Base-by-base conservation (phyloP, 2,797 vertebrate genomes). In the Hylomyscus alleni region DNA sequence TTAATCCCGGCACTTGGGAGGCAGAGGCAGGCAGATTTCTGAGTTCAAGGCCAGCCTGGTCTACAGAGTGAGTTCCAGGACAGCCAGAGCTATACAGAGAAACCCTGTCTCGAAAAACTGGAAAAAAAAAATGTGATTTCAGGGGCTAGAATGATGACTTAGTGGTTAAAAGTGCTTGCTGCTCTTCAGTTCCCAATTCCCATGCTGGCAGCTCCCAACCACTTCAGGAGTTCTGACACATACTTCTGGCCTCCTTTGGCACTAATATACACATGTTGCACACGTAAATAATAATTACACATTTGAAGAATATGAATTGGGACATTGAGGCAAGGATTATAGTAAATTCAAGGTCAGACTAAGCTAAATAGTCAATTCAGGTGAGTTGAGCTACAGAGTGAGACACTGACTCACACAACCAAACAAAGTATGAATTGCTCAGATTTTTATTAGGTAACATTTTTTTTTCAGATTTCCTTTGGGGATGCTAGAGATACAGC, bases 391-490 rank as follows among this genome's bases (percentile, higher is more conserved):
- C 26, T 76, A n/a, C 69, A 88, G 69, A 88, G 54, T 58, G 22
- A 82, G 37, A 75, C 52, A 73, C 52, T 75, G 24, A 75, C 19
- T 60, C 19, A 89, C 47, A 47, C 50, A 58, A 75, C 15, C 19
- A 77, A 62, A 60, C 40, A n/a, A 77, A 86, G 67, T 56, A 47
- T 85, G 62, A 95, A 44, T 81, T 65, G 73, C 67, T 88, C 37
- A 91, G 24, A 93, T 83, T 94, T 94, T 95, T 97, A 47, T 93
- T 89, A 89, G 73, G 29, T 78, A 78, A 77, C 19, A 6, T 89
- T 88, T 80, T 34, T 47, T 31, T n/a, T 84, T 67, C 24, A 93
- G 67, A 95, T 92, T 13, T 56, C n/a, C 58, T 50, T 90, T 22
- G 56, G 26, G 15, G 60, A 4, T 34, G 44, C 31, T 86, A 86